phyloP scores from a whole-genome alignment of 2,888 invertebrate species.

The Eurytoma adleriae region DNA sequence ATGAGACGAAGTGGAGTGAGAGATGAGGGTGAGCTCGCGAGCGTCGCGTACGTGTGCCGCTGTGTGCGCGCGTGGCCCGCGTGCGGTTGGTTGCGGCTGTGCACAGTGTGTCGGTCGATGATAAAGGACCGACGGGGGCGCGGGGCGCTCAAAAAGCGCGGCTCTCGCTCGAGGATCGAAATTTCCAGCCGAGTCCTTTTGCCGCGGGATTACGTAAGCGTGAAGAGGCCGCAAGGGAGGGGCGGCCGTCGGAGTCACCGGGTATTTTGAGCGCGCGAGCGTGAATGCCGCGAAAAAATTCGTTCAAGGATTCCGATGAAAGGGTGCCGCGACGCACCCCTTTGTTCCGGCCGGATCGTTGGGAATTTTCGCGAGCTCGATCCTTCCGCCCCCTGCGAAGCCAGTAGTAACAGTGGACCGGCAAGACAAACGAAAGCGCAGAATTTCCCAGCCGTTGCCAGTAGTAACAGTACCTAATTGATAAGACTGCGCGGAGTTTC shows the following conservation, averaged over 20 bases:
- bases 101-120: slow-evolving; percentile 30
- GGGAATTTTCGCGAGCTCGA: too few relatives aligned
- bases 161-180: slow-evolving; percentile 15
- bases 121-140: slow-evolving; percentile 21
- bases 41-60: not conserved
- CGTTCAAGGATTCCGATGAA: not conserved
- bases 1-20: slow-evolving; percentile 50
- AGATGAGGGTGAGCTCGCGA: not conserved
- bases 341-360: too few relatives aligned
- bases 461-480: too few relatives aligned
- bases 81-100: not conserved
- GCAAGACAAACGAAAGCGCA: too few relatives aligned
- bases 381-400: too few relatives aligned
- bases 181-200: slow-evolving; percentile 33
- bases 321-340: not conserved
- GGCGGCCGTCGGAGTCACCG: not conserved
- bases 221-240: not conserved
- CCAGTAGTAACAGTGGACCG: too few relatives aligned
- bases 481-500: too few relatives aligned
- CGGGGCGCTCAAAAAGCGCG: not conserved
- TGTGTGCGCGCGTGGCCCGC: not conserved
- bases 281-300: not conserved
- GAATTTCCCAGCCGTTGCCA: too few relatives aligned
- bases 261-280: slow-evolving; percentile 26
- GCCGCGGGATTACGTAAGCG: slow-evolving; percentile 15